Base-by-base conservation (phyloP, 35 echinoderm and acorn worm genomes). In the Apostichopus japonicus region DNA sequence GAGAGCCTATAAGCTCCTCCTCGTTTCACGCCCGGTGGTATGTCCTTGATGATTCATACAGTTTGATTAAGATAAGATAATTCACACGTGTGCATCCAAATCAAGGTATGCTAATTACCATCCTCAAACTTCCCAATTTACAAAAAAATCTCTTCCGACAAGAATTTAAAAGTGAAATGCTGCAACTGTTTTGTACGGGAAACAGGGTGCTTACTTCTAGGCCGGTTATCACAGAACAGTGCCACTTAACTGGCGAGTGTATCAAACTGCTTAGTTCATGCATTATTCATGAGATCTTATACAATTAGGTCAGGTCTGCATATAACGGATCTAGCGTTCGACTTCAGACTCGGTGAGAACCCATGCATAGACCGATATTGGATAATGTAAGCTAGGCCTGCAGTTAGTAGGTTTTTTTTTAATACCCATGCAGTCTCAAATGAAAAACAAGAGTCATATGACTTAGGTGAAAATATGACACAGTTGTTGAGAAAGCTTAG, bases 271-370 rank as follows among this genome's bases (percentile, higher is more conserved):
- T 10, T 44, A 44, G 33, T 11, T 67, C 63, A 67, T 67, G 63
- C 11, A 67, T 67, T 67, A 67, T 67, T 67, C 63, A 67, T 67
- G 63, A 67, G 63, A 67, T 67, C 63, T 67, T 67, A 67, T 67
- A 67, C 11, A 67, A 67, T 67, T 67, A 67, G 63, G 63, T 67
- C 63, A 67, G 63, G 63, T 67, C 19, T 67, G 63, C 63, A 67
- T 44, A 44, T 44, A 44, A 44, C 33, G 33, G 33, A 44, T 44
- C 33, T 44, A 44, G 33, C 33, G 33, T 44, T 44, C 33, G 33
- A 44, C 33, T 44, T 44, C 33, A 44, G 33, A 44, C 33, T 44
- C 2, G 33, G 33, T 44, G 33, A 44, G 33, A 44, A 44, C 33
- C 27, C 33, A n/a, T n/a, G n/a, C 33, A 44, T 44, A 44, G 33